Conservation (phyloP, 2,113 vertebrate genomes). For the Indicator maculatus region DNA sequence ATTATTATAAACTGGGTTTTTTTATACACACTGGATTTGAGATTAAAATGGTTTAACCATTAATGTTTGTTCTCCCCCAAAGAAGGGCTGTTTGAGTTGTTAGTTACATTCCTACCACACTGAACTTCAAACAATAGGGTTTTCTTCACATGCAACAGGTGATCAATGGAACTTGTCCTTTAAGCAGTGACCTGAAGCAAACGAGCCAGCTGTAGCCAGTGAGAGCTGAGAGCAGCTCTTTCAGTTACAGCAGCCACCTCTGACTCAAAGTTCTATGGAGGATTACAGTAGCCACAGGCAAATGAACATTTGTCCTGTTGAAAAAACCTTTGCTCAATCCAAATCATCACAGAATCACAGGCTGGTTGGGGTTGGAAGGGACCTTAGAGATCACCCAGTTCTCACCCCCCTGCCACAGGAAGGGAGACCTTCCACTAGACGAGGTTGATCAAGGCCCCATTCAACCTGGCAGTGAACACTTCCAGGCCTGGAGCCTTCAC, state of each 20-base stretch:
- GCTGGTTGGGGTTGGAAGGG: no score
- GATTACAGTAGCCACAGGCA: neutral
- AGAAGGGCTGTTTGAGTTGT: neutral
- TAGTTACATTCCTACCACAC: neutral
- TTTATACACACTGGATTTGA: neutral
- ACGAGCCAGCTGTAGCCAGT: neutral
- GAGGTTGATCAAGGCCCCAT: no score
- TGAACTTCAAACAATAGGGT: neutral
- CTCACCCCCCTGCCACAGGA: no score
- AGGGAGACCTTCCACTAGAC: no score
- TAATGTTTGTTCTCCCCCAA: rapidly evolving
- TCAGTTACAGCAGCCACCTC: neutral
- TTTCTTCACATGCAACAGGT: neutral
- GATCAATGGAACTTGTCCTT: neutral
- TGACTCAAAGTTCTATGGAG: neutral
- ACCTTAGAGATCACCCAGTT: no score
- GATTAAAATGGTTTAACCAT: neutral
- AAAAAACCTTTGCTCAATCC: no score
- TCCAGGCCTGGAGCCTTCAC: no score
- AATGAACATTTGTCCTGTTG: neutral
- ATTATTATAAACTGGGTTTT: neutral
- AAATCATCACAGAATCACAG: no score
- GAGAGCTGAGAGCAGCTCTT: neutral
- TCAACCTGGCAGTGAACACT: no score
- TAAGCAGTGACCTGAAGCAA: neutral